phyloP scores from a whole-genome alignment of 2,888 invertebrate species.

The Napeogenes inachia region DNA sequence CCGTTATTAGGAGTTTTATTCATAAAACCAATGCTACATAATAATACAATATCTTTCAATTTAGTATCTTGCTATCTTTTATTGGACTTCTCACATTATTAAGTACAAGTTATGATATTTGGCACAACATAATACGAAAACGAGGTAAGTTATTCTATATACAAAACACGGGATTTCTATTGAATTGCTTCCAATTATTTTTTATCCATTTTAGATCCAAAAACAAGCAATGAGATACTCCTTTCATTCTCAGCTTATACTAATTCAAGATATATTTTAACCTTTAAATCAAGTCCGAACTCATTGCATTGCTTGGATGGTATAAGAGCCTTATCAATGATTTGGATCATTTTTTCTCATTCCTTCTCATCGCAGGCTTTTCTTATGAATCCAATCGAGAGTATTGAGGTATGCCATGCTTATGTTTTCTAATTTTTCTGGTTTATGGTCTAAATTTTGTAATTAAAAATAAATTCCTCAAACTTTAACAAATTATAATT shows the following conservation, averaged over 20 bases:
- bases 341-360: constrained; percentile 63
- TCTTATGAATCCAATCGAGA: constrained; percentile 32
- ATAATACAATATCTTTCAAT: not conserved
- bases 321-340: constrained; percentile 55
- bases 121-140: constrained; percentile 11
- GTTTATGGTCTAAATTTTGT: not conserved
- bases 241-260: constrained; percentile 47
- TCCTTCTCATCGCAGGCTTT: constrained; percentile 32
- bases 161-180: not conserved
- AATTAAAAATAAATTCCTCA: too few species aligned
- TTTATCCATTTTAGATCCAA: constrained; percentile 36
- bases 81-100: constrained; percentile 10
- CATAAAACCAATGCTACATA: not conserved
- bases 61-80: constrained; percentile 11
- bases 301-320: constrained; percentile 60
- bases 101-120: constrained; percentile 15
- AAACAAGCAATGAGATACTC: constrained; percentile 29
- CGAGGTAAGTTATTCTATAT: constrained; percentile 9
- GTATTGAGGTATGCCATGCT: constrained; percentile 24
- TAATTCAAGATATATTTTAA: constrained; percentile 50
- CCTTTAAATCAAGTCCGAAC: constrained; percentile 38
- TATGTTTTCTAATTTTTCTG: not conserved
- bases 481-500: constrained; percentile 25
- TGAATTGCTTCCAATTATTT: not conserved
- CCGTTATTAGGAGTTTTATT: not conserved